These are phyloP conservation scores for Acleris literana DNA, from an alignment of 2,888 invertebrate genomes.

Conservation along the genomic window DNA sequence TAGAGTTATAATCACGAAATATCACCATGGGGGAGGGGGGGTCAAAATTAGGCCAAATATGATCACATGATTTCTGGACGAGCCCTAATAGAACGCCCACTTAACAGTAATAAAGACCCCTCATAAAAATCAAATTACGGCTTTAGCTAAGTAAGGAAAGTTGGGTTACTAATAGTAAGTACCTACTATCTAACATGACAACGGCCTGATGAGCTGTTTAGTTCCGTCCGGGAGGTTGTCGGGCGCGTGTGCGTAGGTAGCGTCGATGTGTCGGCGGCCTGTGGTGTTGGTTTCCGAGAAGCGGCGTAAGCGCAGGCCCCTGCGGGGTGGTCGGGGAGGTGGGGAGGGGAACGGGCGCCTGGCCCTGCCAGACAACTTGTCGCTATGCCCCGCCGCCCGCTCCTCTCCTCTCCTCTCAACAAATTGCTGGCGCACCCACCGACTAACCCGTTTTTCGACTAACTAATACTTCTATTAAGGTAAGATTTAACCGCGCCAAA, in stretches of 20 bases:
- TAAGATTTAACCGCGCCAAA: constrained; percentile 12
- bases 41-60: no score
- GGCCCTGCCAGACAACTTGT: constrained; percentile 80
- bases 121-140: no score
- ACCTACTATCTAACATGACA: not conserved
- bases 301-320: constrained; percentile 60
- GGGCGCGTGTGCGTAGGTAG: constrained; percentile 48
- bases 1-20: no score
- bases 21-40: no score
- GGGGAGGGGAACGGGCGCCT: constrained; percentile 48
- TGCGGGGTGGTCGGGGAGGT: constrained; percentile 35
- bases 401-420: constrained; percentile 46
- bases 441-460: constrained; percentile 57
- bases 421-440: constrained; percentile 66
- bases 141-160: no score
- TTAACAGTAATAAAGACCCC: no score
- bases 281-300: constrained; percentile 72
- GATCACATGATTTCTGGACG: no score
- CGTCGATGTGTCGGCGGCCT: constrained; percentile 46
- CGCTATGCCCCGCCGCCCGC: constrained; percentile 62
- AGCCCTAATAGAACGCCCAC: no score
- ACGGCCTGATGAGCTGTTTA: constrained; percentile 25
- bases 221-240: constrained; percentile 31
- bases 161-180: no score
- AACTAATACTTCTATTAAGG: constrained; percentile 33